phyloP scores from a whole-genome alignment of 2,113 vertebrate species.

The Falco punctatus region DNA sequence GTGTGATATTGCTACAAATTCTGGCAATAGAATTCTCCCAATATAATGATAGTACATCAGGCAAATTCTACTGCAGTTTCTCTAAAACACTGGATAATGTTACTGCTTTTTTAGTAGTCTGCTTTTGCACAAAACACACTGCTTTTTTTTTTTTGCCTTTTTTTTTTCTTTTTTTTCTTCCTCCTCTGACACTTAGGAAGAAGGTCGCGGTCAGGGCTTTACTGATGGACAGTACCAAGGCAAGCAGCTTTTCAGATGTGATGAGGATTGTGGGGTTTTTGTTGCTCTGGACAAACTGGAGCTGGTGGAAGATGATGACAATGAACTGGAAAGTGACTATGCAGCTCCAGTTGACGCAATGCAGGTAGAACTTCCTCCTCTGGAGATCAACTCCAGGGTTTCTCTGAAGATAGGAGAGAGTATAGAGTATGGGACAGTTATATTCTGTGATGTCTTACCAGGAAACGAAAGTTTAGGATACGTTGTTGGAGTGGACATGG shows the following conservation, averaged over 20 bases:
- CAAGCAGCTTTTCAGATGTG: slow-evolving; percentile 94
- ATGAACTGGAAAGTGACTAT: slow-evolving; percentile 88
- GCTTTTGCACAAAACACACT: background rate
- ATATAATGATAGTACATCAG: background rate
- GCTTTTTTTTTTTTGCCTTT: background rate
- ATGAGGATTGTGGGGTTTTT: slow-evolving; percentile 97
- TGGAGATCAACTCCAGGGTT: slow-evolving; percentile 96
- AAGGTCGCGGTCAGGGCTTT: slow-evolving; percentile 95
- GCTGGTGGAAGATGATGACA: slow-evolving; percentile 87
- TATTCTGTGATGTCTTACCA: slow-evolving; percentile 95
- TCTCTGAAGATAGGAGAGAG: slow-evolving; percentile 92
- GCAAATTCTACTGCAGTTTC: background rate
- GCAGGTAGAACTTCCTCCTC: slow-evolving; percentile 86
- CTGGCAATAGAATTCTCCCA: background rate
- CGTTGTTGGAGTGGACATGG: slow-evolving; percentile 98
- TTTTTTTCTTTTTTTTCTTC: background rate
- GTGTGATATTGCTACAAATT: background rate
- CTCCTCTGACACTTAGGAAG: slow-evolving; percentile 80
- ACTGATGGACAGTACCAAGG: slow-evolving; percentile 97
- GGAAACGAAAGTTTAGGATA: slow-evolving; percentile 95
- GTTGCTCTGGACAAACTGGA: slow-evolving; percentile 97
- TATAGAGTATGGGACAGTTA: slow-evolving; percentile 92
- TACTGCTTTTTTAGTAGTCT: background rate
- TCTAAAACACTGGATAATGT: background rate
- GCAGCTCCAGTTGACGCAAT: slow-evolving; percentile 83